Conservation (phyloP, 2,888 invertebrate species). For the Eubasilissa splendida region DNA sequence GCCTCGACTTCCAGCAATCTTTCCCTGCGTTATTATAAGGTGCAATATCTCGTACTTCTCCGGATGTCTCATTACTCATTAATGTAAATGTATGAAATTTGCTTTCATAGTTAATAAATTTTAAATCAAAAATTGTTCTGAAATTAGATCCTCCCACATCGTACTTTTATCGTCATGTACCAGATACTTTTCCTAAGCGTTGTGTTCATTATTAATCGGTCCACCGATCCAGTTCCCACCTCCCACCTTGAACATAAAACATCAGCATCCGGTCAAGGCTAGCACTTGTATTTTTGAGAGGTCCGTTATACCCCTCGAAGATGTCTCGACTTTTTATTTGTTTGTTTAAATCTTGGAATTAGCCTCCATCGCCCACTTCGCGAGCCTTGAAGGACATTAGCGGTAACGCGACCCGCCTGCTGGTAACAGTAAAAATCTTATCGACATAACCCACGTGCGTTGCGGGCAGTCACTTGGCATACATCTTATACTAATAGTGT, state of each 20-base stretch:
- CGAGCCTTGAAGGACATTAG: slow-evolving; percentile 28
- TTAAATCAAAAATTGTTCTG: too few species aligned
- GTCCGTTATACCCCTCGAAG: not conserved
- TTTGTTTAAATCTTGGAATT: not conserved
- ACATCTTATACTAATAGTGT: slow-evolving; percentile 50
- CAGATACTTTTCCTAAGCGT: too few species aligned
- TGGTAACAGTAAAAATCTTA: slow-evolving; percentile 51
- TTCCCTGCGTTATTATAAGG: too few species aligned
- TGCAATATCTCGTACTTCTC: too few species aligned
- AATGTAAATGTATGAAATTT: too few species aligned
- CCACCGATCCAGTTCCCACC: not conserved
- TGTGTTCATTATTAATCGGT: not conserved
- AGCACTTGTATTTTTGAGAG: not conserved
- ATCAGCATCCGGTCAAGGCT: not conserved
- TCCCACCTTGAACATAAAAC: not conserved
- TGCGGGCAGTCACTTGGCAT: slow-evolving; percentile 35
- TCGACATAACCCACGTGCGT: not conserved
- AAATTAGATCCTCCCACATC: too few species aligned
- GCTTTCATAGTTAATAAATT: too few species aligned
- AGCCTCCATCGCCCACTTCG: not conserved
- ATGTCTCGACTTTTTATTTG: slow-evolving; percentile 5
- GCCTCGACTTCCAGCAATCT: too few species aligned
- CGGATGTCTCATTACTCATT: too few species aligned
- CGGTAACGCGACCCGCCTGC: slow-evolving; percentile 22
- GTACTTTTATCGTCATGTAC: too few species aligned